Conservation (phyloP, 2,888 invertebrate species). For the Sympetrum striolatum region DNA sequence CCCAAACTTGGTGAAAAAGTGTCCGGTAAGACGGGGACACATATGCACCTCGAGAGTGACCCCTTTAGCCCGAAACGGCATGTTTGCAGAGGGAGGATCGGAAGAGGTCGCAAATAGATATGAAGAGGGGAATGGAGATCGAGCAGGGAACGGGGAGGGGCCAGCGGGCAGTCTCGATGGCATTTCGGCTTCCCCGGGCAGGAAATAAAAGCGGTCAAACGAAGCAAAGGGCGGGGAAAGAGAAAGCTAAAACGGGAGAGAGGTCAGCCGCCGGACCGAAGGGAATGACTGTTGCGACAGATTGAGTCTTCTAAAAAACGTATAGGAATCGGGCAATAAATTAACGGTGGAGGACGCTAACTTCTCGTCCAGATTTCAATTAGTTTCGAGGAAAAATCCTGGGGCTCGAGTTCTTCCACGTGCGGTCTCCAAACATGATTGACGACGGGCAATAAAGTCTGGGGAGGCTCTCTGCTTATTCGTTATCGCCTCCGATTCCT, state of each 20-base stretch:
- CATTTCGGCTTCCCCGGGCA: not conserved
- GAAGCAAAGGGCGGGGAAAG: not conserved
- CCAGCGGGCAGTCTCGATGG: not conserved
- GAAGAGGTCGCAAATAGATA: not conserved
- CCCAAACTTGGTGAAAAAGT: too few species aligned
- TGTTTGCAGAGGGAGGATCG: not conserved
- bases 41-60: not conserved
- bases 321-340: not conserved
- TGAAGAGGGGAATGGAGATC: not conserved
- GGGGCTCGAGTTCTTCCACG: too few species aligned
- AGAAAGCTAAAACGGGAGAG: not conserved
- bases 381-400: not conserved
- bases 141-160: not conserved
- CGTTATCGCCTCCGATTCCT: too few species aligned
- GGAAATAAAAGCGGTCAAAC: not conserved
- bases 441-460: too few species aligned
- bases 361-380: not conserved
- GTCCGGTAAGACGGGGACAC: too few species aligned
- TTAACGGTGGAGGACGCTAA: not conserved
- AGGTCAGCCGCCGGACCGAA: not conserved
- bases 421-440: too few species aligned
- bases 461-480: too few species aligned
- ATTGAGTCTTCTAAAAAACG: not conserved
- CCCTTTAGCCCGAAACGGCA: not conserved
- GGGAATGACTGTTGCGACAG: not conserved